Base-by-base conservation (phyloP, 1,140 invertebrate genomes). In the Ceratina japonica region DNA sequence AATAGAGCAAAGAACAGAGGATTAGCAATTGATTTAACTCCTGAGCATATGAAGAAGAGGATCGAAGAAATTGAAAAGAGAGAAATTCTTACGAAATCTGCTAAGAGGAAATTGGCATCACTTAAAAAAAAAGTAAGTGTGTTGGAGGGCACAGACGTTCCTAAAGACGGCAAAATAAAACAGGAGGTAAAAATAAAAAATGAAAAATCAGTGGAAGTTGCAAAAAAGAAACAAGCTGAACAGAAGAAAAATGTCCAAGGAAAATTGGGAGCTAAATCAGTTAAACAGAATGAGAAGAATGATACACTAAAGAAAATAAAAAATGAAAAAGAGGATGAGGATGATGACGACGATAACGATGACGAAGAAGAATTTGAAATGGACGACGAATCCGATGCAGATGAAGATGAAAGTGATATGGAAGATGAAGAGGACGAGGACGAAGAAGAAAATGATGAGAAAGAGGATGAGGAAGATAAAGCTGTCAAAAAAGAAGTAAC, bases 291-390 rank as follows among this genome's bases (percentile, higher is more conserved):
- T 75, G 81, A 73, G 22, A 81, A 5, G 79, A 91, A 64, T 81
- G 76, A 16, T 62, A 91, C 79, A 89, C 94, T 83, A 90, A 94
- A 86, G 83, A 90, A 81, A 87, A 93, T 79, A 90, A 93, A 3
- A 13, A 63, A 83, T 18, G 66, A 84, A 27, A 79, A 88, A 37
- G 84, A 82, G 0, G 80, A 82, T 27, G 51, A 86, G 31, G 61
- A 75, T 15, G 68, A 79, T 1, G 73, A 63, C 4, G 31, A 85
- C 88, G 63, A 76, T 20, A 31, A 75, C 20, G 31, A 44, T 24
- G 22, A 65, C 16, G 51, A 79, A n/a, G n/a, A n/a, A n/a, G 2
- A 49, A 31, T 31, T 75, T 0, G 63, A 79, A 12, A 58, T 58
- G 0, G 58, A 74, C 12, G 54, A 65, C 4, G 54, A 81, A 4